A percentile compares a stretch with the other conserved stretches of the same genome.
Evolutionary conservation across 2,888 invertebrate genomes (phyloP).

Genomic region (Abrostola triplasia): DNA sequence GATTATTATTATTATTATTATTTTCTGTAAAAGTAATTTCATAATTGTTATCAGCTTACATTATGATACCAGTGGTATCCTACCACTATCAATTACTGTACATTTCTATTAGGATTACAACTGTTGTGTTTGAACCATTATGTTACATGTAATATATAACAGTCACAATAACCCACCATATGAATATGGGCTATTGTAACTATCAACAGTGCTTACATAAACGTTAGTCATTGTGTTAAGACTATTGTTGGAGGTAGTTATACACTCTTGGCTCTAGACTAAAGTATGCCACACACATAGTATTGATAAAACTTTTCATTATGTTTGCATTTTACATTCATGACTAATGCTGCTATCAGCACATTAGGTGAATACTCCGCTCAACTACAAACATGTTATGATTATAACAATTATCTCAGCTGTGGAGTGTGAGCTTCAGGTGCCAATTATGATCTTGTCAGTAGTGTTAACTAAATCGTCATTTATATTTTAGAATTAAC

Average conservation of each 20-base stretch:
- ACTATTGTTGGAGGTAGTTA: not conserved
- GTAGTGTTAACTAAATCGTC: no score
- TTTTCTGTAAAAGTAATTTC: no score
- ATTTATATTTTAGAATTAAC: no score
- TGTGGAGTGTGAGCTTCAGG: not conserved
- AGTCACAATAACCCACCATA: no score
- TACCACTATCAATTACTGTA: no score
- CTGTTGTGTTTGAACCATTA: no score
- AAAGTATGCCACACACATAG: not conserved
- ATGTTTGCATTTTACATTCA: constrained; percentile 14
- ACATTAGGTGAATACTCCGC: not conserved
- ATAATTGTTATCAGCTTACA: no score
- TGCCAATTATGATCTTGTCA: no score
- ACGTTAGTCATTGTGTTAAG: not conserved
- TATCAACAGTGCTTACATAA: not conserved
- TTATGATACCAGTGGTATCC: no score
- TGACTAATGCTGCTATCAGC: constrained; percentile 10
- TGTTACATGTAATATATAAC: no score
- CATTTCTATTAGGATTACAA: no score
- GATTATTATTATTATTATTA: no score
- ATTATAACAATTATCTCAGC: not conserved
- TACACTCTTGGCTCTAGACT: not conserved
- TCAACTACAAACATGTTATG: constrained; percentile 1
- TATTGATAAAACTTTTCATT: constrained; percentile 18
- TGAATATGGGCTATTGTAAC: not conserved